phyloP scores from a whole-genome alignment of 2,113 vertebrate species.

The Bubo bubo region DNA sequence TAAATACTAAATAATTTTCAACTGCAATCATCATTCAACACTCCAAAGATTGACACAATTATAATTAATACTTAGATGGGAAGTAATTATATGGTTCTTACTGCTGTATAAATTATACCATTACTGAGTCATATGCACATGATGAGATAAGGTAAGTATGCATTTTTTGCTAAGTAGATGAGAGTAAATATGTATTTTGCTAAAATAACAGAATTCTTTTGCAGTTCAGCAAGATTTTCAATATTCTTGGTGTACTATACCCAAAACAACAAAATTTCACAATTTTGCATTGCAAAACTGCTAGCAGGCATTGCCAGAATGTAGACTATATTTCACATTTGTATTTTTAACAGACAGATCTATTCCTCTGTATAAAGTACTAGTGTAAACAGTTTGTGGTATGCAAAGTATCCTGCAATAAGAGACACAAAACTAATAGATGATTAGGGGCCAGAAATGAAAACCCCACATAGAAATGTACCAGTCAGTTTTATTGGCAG shows the following conservation, averaged over 20 bases:
- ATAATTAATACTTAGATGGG: constrained; percentile 43
- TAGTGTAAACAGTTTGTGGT: not conserved
- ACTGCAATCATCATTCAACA: constrained; percentile 18
- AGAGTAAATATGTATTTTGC: not conserved
- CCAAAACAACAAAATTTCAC: not conserved
- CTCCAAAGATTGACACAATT: constrained; percentile 33
- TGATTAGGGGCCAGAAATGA: not conserved
- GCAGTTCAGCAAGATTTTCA: not conserved
- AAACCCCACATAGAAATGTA: not conserved
- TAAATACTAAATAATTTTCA: constrained; percentile 26
- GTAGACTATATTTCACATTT: not conserved
- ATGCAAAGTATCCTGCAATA: not conserved
- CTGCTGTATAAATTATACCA: constrained; percentile 40
- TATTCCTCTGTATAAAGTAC: not conserved
- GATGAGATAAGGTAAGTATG: constrained; percentile 26
- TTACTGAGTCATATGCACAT: constrained; percentile 14
- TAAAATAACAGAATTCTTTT: not conserved
- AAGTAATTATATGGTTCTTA: constrained; percentile 35
- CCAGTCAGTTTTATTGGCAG: not conserved
- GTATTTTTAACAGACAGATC: not conserved
- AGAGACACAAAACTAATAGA: not conserved
- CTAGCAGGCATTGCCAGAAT: not conserved
- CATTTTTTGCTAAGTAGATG: constrained; percentile 3
- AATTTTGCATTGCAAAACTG: not conserved
- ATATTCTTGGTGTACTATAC: not conserved